phyloP scores from a whole-genome alignment of 2,797 vertebrate species.

The Sandelia bainsii region DNA sequence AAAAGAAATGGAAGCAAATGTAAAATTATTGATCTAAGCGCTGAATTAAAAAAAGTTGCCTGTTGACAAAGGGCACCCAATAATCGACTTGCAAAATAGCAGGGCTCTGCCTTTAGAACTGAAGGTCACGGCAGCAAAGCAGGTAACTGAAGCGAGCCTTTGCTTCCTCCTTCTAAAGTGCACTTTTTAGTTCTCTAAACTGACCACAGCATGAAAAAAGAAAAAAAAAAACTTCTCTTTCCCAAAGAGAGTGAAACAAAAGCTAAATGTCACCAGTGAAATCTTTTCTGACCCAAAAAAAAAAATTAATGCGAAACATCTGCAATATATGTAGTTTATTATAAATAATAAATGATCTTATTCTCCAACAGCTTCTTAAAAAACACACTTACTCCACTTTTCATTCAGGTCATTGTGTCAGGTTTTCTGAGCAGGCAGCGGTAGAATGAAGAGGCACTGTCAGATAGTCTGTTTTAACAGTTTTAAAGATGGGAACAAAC shows the following conservation, averaged over 20 bases:
- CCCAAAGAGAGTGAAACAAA: conserved; percentile 67
- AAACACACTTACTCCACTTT: conserved; percentile 18
- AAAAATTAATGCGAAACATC: conserved; percentile 68
- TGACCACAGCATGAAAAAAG: conserved; percentile 63
- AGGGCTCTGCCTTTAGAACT: conserved; percentile 58
- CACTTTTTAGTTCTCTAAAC: conserved; percentile 55
- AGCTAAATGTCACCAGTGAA: conserved; percentile 79
- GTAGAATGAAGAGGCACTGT: neutral
- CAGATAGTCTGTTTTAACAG: neutral
- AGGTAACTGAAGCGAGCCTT: conserved; percentile 29
- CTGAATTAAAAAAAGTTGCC: conserved; percentile 54
- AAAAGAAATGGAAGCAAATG: conserved; percentile 45
- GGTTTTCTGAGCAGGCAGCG: conserved; percentile 18
- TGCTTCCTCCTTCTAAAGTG: conserved; percentile 48
- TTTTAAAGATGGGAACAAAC: conserved; percentile 14
- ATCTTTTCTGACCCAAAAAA: conserved; percentile 62
- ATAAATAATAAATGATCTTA: conserved; percentile 78
- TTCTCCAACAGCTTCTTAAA: conserved; percentile 52
- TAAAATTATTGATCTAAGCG: conserved; percentile 59
- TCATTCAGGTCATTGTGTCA: conserved; percentile 45
- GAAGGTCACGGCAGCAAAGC: conserved; percentile 66
- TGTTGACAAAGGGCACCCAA: conserved; percentile 69
- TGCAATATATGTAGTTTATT: conserved; percentile 57
- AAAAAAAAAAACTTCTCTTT: conserved; percentile 66
- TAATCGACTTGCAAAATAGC: conserved; percentile 70